phyloP scores from a whole-genome alignment of 2,888 invertebrate species.

The Sphecodes monilicornis region DNA sequence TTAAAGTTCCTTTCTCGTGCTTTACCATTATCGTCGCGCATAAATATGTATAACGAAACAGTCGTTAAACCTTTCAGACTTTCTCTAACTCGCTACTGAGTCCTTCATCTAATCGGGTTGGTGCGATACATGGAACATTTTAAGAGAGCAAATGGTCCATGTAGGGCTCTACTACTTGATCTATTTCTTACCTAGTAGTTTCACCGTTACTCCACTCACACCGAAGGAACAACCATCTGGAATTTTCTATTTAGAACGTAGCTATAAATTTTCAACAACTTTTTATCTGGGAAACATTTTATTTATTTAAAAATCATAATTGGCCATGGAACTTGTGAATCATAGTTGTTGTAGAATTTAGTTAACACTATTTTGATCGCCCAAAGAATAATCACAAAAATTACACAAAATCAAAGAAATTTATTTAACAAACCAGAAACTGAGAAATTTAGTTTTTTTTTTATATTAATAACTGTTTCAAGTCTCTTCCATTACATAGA shows the following conservation, averaged over 20 bases:
- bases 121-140: not conserved
- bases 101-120: not conserved
- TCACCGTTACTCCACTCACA: not conserved
- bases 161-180: not conserved
- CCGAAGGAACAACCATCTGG: not conserved
- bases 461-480: too few relatives aligned
- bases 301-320: not conserved
- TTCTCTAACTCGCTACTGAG: not conserved
- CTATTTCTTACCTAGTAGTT: not conserved
- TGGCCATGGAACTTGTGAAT: too few relatives aligned
- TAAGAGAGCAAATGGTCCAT: not conserved
- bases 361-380: too few relatives aligned
- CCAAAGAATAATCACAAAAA: too few relatives aligned
- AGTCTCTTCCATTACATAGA: too few relatives aligned
- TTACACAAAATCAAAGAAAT: too few relatives aligned
- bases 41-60: constrained; percentile 45
- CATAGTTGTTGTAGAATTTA: too few relatives aligned
- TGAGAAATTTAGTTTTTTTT: too few relatives aligned
- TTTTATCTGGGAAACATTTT: not conserved
- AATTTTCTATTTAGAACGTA: not conserved
- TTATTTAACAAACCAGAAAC: too few relatives aligned
- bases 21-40: constrained; percentile 45
- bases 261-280: not conserved
- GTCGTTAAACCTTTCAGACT: constrained; percentile 31
- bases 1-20: constrained; percentile 41